Evolutionary conservation across 2,113 vertebrate species (phyloP).

Genomic region (Ginglymostoma cirratum): DNA sequence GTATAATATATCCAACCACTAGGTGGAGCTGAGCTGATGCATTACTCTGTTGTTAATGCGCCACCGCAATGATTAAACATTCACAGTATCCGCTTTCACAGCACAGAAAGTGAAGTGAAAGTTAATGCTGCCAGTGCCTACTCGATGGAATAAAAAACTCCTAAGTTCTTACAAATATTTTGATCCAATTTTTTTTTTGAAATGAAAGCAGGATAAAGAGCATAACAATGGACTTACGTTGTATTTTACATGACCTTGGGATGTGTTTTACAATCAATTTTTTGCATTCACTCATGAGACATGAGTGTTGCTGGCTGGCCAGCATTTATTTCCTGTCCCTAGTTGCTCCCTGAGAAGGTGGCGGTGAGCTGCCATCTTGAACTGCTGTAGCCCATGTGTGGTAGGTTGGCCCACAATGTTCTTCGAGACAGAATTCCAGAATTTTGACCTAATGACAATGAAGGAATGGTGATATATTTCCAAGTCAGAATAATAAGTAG

Average conservation of each 20-base stretch:
- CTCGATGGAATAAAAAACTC: neutral
- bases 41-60: neutral
- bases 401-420: too few species aligned
- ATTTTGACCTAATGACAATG: too few species aligned
- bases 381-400: too few species aligned
- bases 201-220: neutral
- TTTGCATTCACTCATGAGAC: too few species aligned
- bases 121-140: neutral
- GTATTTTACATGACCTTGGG: too few species aligned
- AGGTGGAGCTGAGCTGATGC: neutral
- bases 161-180: neutral
- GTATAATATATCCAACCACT: neutral
- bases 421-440: too few species aligned
- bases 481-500: too few species aligned
- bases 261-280: neutral
- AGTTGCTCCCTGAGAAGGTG: too few species aligned
- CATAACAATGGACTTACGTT: neutral
- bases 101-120: neutral
- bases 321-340: too few species aligned
- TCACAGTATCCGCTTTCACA: neutral
- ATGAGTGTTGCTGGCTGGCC: too few species aligned
- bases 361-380: too few species aligned
- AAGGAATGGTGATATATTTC: too few species aligned
- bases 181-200: neutral
- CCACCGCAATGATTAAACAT: neutral